Evolutionary conservation across 2,797 vertebrate species (phyloP).

Genomic region (Mus minutoides): DNA sequence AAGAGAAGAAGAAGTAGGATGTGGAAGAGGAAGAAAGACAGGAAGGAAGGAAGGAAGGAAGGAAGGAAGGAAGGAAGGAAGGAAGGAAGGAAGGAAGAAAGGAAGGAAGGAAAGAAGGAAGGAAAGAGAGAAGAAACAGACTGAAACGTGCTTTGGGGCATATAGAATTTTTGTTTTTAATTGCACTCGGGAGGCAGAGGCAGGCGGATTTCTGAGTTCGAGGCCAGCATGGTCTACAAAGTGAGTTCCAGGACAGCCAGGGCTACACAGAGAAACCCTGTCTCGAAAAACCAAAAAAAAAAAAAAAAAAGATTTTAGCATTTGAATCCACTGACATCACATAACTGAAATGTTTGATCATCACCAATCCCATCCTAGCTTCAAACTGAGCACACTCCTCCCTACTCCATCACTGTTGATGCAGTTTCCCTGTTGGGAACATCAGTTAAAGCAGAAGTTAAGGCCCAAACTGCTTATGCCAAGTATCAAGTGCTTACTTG

Average conservation of each 20-base stretch:
- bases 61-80: neutral
- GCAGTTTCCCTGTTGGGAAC: neutral
- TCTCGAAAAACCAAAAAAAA: no score
- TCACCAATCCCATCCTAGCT: constrained; percentile 33
- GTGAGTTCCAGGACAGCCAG: no score
- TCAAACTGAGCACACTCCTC: constrained; percentile 40
- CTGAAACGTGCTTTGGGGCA: neutral
- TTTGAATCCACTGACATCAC: constrained; percentile 40
- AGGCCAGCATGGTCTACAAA: no score
- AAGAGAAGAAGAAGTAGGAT: neutral
- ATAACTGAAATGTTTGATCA: constrained; percentile 49
- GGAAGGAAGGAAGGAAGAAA: neutral
- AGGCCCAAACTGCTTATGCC: neutral
- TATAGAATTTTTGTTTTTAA: constrained; percentile 14
- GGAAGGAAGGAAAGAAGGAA: neutral
- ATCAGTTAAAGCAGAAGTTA: neutral
- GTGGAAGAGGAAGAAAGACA: no score
- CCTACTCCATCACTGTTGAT: neutral
- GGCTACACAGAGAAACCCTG: no score
- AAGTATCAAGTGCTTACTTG: constrained; percentile 48
- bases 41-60: no score
- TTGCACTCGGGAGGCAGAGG: no score
- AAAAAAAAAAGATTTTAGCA: no score
- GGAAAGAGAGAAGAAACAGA: neutral
- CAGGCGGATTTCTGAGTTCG: no score